Conservation (phyloP, 2,888 invertebrate genomes). For the Arctia plantaginis region DNA sequence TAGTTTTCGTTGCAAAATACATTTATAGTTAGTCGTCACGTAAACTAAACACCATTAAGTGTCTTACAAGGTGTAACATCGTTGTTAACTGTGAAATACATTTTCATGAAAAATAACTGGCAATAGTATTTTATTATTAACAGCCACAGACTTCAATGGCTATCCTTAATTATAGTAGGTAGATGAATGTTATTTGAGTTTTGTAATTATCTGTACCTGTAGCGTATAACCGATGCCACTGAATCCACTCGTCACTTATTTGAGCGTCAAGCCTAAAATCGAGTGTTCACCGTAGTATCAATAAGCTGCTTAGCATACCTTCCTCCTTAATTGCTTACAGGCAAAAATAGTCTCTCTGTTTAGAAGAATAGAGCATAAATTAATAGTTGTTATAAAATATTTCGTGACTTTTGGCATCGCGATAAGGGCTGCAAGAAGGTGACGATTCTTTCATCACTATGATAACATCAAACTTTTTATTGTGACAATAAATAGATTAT, state of each 20-base stretch:
- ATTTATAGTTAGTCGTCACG: constrained; percentile 56
- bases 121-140: constrained; percentile 31
- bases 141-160: constrained; percentile 30
- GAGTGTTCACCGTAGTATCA: constrained; percentile 73
- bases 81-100: constrained; percentile 32
- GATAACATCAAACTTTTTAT: constrained; percentile 85
- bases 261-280: constrained; percentile 76
- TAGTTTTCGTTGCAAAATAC: constrained; percentile 47
- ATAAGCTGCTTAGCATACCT: constrained; percentile 83
- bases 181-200: constrained; percentile 25
- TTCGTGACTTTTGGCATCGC: constrained; percentile 82
- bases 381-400: constrained; percentile 27
- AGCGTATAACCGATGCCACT: constrained; percentile 62
- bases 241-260: constrained; percentile 69
- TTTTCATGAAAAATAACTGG: constrained; percentile 33
- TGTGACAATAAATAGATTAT: constrained; percentile 86
- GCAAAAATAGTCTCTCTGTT: constrained; percentile 52
- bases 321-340: constrained; percentile 46
- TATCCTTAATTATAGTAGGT: not conserved
- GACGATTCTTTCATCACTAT: constrained; percentile 83
- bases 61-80: constrained; percentile 31
- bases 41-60: constrained; percentile 48
- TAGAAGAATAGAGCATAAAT: constrained; percentile 26
- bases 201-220: constrained; percentile 61
- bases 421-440: constrained; percentile 78